Evolutionary conservation across 2,797 vertebrate species (phyloP).

Genomic region (Enteromius radiatus): DNA sequence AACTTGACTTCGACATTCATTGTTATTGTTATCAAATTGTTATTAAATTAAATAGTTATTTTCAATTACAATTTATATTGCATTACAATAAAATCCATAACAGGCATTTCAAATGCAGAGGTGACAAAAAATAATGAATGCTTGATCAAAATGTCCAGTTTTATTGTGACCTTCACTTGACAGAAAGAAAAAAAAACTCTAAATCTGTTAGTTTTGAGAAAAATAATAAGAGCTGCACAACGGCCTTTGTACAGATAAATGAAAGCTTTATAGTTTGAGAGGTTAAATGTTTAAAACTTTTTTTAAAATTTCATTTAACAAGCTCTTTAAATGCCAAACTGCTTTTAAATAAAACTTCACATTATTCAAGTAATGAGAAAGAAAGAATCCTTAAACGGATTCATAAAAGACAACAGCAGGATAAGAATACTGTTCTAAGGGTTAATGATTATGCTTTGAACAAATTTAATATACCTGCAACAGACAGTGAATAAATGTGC

Average conservation of each 20-base stretch:
- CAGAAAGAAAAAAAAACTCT: neutral
- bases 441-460: constrained; percentile 12
- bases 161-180: neutral
- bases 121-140: neutral
- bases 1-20: neutral
- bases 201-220: neutral
- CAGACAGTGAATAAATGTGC: neutral
- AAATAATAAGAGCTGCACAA: neutral
- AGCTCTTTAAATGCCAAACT: neutral
- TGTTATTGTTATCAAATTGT: too few relatives aligned
- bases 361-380: neutral
- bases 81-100: neutral
- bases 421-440: neutral
- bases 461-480: constrained; percentile 19
- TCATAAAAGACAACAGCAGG: neutral
- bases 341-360: neutral
- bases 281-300: neutral
- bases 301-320: neutral
- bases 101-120: neutral
- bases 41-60: neutral
- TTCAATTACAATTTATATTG: neutral
- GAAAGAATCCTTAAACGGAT: neutral
- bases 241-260: neutral
- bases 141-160: neutral
- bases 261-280: neutral